A percentile compares a stretch with the other conserved stretches of the same genome.
These are phyloP conservation scores for Scolopax rusticola DNA, from an alignment of 2,797 vertebrate species.

Conservation along the genomic window DNA sequence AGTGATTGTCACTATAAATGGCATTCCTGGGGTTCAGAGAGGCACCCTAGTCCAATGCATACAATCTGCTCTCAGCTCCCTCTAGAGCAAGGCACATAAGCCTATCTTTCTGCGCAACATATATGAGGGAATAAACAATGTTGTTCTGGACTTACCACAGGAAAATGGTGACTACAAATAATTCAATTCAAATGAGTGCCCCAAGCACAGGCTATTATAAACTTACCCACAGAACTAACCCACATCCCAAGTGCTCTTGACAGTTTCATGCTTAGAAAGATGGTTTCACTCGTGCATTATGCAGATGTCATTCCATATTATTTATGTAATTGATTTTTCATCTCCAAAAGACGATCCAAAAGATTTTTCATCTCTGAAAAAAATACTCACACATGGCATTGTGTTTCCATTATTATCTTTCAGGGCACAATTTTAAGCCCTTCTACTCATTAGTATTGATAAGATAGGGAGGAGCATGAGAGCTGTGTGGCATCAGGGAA, in stretches of 20 bases:
- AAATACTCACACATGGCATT: neutral
- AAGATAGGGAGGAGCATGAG: neutral
- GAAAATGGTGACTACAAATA: neutral
- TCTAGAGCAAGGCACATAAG: neutral
- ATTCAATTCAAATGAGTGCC: neutral
- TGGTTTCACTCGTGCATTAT: neutral
- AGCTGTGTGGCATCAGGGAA: neutral
- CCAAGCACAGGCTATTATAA: neutral
- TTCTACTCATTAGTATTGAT: neutral
- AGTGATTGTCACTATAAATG: neutral
- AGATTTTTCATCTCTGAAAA: neutral
- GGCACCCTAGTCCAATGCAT: fast-evolving
- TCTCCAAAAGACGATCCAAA: neutral
- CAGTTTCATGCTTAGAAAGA: neutral
- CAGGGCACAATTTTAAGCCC: neutral
- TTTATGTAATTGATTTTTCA: neutral
- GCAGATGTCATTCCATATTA: neutral
- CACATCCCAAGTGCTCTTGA: neutral
- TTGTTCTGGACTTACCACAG: neutral
- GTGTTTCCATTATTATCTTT: neutral
- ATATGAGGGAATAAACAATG: neutral
- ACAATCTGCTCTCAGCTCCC: neutral
- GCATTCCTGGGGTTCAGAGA: neutral
- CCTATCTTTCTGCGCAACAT: neutral
- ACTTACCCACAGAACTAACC: neutral